A percentile compares a stretch with the other conserved stretches of the same genome.
These are phyloP conservation scores for Cepphus grylle DNA, from an alignment of 2,113 vertebrate genomes.

Conservation along the genomic window DNA sequence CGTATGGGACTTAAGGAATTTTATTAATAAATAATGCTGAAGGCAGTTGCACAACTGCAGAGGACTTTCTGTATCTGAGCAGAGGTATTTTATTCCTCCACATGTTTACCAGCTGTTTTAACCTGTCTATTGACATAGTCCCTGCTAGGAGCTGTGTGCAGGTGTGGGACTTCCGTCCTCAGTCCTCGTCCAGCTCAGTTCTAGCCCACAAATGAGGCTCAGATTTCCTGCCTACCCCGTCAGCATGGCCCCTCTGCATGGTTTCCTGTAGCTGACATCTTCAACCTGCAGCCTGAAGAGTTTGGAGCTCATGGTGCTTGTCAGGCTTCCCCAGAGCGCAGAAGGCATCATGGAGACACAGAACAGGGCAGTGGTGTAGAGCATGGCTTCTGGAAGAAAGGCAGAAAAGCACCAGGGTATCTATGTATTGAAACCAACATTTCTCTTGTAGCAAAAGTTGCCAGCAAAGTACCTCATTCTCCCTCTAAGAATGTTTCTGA, in stretches of 20 bases:
- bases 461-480: neutral
- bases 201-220: neutral
- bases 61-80: neutral
- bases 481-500: neutral
- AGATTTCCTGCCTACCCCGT: slow-evolving; percentile 53
- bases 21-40: neutral
- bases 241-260: slow-evolving; percentile 6
- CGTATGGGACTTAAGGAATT: neutral
- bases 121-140: neutral
- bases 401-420: neutral
- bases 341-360: neutral
- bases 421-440: neutral
- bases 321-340: fast-evolving
- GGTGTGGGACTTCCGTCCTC: neutral
- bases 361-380: neutral
- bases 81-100: neutral
- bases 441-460: neutral
- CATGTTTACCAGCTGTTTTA: slow-evolving; percentile 18
- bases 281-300: neutral
- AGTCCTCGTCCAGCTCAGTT: neutral
- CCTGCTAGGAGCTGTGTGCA: neutral
- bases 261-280: slow-evolving; percentile 47
- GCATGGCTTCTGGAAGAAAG: neutral
- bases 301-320: neutral
- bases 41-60: neutral